Base-by-base conservation (phyloP, 1,140 invertebrate species). In the Nylanderia fulva region DNA sequence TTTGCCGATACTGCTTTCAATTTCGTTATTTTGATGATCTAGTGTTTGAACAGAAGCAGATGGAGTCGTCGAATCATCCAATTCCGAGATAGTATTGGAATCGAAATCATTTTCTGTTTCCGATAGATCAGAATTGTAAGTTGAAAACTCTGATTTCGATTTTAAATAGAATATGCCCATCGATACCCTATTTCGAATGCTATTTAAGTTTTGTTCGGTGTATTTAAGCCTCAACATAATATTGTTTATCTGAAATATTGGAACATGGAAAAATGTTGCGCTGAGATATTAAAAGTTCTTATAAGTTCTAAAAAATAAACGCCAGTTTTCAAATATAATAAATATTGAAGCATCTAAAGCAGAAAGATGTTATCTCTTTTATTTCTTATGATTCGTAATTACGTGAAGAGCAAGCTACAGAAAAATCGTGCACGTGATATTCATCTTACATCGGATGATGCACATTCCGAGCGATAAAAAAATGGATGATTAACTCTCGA, bases 401-500 rank as follows among this genome's bases (percentile, higher is more conserved):
- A 56, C 29, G 11, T 74, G 24, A 48, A 54, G 1, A 54, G 1
- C 29, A 58, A 58, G 33, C 54, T 29, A 5, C 24, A 29, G 29
- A 24, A 60, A 61, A 76, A 45, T 61, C 36, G 39, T 60, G 39
- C 27, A 54, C 27, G 66, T 58, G 21, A 18, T 21, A 61, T 76
- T 76, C 24, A 6, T 29, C 27, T 5, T 76, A 60, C 15, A 48
- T 48, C 45, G 15, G 15, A 48, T 18, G 45, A 48, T 76, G 56
- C 58, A 27, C 36, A 75, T 75, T 75, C 36, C 56, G 21, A 0
- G 24, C 24, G 74, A 61, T 75, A 76, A 76, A 58, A 75, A 24
- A 48, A 2, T 11, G 33, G 27, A 76, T 76, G 74, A 76, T 76
- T 76, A 76, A 76, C 18, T 45, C 15, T 76, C 64, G 24, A 68